phyloP scores from a whole-genome alignment of 2,797 vertebrate species.

The Garrulus glandarius region DNA sequence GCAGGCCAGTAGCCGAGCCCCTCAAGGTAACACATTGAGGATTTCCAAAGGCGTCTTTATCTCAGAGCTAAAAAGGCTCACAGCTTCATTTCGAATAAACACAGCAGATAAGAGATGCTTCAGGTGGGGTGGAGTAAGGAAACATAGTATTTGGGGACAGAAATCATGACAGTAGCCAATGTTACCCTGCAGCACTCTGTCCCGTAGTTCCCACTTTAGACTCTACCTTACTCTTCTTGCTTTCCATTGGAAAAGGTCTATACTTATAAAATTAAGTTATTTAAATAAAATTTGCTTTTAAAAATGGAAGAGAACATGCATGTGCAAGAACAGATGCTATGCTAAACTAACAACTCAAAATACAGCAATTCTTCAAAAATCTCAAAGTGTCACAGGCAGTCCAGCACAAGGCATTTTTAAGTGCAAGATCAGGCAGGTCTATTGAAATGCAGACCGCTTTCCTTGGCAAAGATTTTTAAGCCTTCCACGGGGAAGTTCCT shows the following conservation, averaged over 20 bases:
- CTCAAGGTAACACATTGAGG: neutral
- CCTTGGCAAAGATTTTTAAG: constrained; percentile 59
- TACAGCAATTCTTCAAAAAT: constrained; percentile 28
- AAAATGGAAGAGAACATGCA: constrained; percentile 26
- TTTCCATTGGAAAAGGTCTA: constrained; percentile 35
- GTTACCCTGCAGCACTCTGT: neutral
- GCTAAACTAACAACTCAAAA: constrained; percentile 37
- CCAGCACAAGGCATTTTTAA: constrained; percentile 60
- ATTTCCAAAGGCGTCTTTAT: neutral
- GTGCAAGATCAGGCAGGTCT: constrained; percentile 44
- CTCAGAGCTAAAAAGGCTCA: neutral
- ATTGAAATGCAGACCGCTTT: constrained; percentile 54
- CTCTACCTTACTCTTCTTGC: neutral
- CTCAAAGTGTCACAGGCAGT: constrained; percentile 46
- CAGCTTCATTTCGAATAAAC: neutral
- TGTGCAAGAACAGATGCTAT: constrained; percentile 44
- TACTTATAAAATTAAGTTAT: constrained; percentile 2
- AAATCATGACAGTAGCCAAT: neutral
- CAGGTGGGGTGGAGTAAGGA: neutral
- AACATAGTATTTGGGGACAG: neutral
- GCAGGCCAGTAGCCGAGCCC: neutral
- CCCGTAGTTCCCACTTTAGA: neutral
- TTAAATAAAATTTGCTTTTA: constrained; percentile 23
- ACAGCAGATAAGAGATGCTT: neutral
- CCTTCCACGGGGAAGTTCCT: constrained; percentile 38